Conservation (phyloP, 2,113 vertebrate genomes). For the Sebastes schlegelii region DNA sequence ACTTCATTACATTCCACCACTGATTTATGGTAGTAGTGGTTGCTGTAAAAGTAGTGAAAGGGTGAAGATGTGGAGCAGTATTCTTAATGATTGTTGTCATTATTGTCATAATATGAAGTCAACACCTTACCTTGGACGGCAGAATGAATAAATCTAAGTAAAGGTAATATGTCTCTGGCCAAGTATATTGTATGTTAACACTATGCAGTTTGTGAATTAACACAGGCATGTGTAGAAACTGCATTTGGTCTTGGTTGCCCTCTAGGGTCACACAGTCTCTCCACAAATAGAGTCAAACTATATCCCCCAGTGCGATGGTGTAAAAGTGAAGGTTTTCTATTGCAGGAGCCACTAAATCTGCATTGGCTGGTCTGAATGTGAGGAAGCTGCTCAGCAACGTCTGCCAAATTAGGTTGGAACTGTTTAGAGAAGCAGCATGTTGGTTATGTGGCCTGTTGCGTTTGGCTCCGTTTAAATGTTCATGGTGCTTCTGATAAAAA, state of each 20-base stretch:
- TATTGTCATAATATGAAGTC: neutral
- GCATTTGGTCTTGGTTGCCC: slow-evolving; percentile 39
- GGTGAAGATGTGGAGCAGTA: neutral
- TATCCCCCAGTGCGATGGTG: neutral
- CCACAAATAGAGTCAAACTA: neutral
- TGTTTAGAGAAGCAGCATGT: slow-evolving; percentile 26
- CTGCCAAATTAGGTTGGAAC: slow-evolving; percentile 33
- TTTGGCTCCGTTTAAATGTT: slow-evolving; percentile 15
- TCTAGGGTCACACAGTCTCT: slow-evolving; percentile 34
- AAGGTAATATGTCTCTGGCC: neutral
- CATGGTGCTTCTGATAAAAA: neutral
- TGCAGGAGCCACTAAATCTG: slow-evolving; percentile 16
- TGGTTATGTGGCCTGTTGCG: neutral
- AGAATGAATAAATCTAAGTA: neutral
- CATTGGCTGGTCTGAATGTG: slow-evolving; percentile 11
- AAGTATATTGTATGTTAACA: neutral
- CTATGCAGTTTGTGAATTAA: neutral
- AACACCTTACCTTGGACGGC: neutral
- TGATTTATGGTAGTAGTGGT: neutral
- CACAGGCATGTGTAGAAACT: neutral
- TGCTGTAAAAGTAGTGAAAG: neutral
- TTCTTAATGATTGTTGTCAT: neutral
- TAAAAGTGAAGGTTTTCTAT: neutral
- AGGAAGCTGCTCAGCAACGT: slow-evolving; percentile 3
- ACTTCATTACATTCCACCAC: no score